phyloP scores from a whole-genome alignment of 2,113 vertebrate species.

The Eurystomus gularis region DNA sequence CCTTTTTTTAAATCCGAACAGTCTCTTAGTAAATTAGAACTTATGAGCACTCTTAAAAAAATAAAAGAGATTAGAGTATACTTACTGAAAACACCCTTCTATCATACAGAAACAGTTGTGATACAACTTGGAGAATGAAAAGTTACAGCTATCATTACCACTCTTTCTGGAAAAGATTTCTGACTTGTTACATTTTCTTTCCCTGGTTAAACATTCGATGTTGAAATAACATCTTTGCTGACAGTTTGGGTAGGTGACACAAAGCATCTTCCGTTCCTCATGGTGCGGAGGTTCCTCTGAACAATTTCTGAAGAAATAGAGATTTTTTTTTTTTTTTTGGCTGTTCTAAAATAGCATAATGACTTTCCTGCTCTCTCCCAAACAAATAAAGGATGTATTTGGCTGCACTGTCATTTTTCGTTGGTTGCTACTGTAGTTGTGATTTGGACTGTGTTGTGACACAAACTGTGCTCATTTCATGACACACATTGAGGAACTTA shows the following conservation, averaged over 20 bases:
- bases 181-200: background rate
- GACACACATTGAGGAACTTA: background rate
- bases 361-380: background rate
- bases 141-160: background rate
- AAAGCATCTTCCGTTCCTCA: background rate
- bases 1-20: background rate
- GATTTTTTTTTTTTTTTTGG: background rate
- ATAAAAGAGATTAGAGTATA: background rate
- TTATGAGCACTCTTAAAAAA: rapidly evolving
- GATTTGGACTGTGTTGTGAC: background rate
- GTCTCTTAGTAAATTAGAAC: background rate
- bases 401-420: background rate
- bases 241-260: background rate
- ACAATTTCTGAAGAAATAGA: background rate
- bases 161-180: background rate
- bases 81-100: slow-evolving; percentile 6
- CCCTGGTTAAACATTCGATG: background rate
- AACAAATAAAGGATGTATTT: background rate
- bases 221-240: background rate
- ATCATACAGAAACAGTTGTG: background rate
- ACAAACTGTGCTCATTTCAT: background rate
- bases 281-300: background rate
- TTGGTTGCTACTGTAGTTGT: rapidly evolving
- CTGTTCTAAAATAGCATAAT: background rate
- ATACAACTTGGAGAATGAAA: slow-evolving; percentile 48